Evolutionary conservation across 2,113 vertebrate species (phyloP).

Genomic region (Dolichotis patagonum): DNA sequence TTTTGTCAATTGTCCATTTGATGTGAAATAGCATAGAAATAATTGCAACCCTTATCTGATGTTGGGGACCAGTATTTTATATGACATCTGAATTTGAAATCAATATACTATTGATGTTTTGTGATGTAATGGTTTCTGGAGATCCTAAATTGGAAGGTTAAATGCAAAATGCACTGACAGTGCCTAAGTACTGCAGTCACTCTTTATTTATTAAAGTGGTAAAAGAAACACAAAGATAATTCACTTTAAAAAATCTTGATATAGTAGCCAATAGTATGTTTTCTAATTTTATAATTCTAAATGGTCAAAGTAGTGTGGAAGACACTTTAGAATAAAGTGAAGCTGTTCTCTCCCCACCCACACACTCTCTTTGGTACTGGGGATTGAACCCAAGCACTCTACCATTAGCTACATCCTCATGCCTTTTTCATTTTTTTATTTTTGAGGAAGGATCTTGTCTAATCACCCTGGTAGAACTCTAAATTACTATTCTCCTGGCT

Average conservation of each 20-base stretch:
- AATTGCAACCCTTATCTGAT: constrained; percentile 37
- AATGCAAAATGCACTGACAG: constrained; percentile 40
- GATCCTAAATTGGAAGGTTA: constrained; percentile 41
- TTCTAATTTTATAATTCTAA: constrained; percentile 24
- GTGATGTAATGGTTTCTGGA: constrained; percentile 50
- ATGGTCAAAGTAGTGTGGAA: neutral
- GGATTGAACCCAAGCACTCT: neutral
- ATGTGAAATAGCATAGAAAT: constrained; percentile 62
- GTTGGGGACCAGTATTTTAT: constrained; percentile 54
- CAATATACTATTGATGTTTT: constrained; percentile 67
- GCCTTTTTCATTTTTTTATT: neutral
- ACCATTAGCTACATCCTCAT: neutral
- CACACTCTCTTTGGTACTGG: neutral
- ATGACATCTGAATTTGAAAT: constrained; percentile 67
- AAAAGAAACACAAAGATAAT: constrained; percentile 52
- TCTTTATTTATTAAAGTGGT: constrained; percentile 51
- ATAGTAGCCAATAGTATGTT: constrained; percentile 34
- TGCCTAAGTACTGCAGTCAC: neutral
- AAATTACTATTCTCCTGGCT: neutral
- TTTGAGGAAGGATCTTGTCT: neutral
- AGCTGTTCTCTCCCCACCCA: too few relatives aligned
- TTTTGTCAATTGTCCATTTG: constrained; percentile 19
- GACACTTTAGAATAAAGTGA: neutral
- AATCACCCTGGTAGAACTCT: neutral
- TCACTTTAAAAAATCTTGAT: neutral